Base-by-base conservation (phyloP, 2,113 vertebrate genomes). In the Delphinus delphis region DNA sequence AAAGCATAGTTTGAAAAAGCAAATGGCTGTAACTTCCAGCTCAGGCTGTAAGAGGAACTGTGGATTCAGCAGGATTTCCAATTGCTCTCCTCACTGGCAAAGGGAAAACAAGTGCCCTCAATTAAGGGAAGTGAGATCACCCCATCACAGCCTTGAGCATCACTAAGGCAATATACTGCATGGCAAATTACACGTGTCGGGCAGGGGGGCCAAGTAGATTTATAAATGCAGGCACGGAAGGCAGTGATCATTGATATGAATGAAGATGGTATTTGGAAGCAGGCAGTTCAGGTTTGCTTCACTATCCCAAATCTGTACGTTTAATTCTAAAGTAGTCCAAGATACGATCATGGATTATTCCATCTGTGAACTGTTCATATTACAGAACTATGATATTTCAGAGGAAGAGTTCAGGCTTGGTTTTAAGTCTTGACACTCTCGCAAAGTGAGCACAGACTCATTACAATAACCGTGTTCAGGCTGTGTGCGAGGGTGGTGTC, bases 11-110 rank as follows among this genome's bases (percentile, higher is more conserved):
- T 28, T 86, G 92, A 74, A 63, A 97, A 95, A 90, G 82, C 15
- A 55, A 83, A 41, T 73, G 74, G 33, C 53, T 87, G 0, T 50
- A 80, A 92, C 73, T 95, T 93, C 65, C 41, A 83, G 50, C 79
- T 89, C 85, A 62, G 63, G 55, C 77, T 36, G 11, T 68, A 62
- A 77, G 76, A 89, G 36, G 41, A 95, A 95, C n/a, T 84, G 83
- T 94, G 67, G 63, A 91, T 89, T 97, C 91, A 95, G 96, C 87
- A 87, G 33, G 41, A 93, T 97, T 96, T 73, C 90, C 82, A 94
- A 79, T 71, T 60, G 76, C 70, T 92, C 70, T 93, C 28, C 88
- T 98, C 82, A 63, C 53, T 68, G 70, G 67, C 38, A 50, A 81
- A 95, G 76, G 50, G 81, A 88, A 77, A 97, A 88, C 23, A 28